Evolutionary conservation across 35 echinoderm and acorn worm genomes (phyloP).

Genomic region (Acanthaster planci): DNA sequence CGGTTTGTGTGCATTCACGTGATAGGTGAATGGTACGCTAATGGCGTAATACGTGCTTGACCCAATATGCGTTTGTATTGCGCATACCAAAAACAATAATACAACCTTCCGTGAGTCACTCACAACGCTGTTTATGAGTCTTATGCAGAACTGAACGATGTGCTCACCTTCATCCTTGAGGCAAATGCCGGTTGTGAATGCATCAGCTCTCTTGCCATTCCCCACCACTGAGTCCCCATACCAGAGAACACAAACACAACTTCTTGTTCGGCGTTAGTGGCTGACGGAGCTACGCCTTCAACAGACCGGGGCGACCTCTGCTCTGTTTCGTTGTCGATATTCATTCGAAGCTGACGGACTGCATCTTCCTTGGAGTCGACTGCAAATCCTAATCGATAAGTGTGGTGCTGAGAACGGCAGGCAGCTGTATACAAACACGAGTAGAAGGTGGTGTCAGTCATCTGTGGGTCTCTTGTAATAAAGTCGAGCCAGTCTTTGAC

Average conservation of each 20-base stretch:
- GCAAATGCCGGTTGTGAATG: neutral
- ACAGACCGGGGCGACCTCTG: neutral
- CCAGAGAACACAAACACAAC: slow-evolving; percentile 63
- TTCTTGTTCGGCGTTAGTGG: neutral
- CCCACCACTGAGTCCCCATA: slow-evolving; percentile 75
- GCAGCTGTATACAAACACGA: slow-evolving; percentile 56
- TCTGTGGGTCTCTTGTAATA: slow-evolving; percentile 2
- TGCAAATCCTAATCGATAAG: slow-evolving; percentile 41
- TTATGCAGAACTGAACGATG: neutral
- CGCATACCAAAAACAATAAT: no score
- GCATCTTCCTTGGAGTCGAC: slow-evolving; percentile 36
- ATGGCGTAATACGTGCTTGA: no score
- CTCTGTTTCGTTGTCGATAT: neutral
- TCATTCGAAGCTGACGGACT: neutral
- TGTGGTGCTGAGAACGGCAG: slow-evolving; percentile 41
- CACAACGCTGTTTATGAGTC: no score
- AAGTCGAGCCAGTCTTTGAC: slow-evolving; percentile 52
- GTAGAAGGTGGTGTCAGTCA: slow-evolving; percentile 21
- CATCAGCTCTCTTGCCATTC: slow-evolving; percentile 45
- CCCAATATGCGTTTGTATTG: no score
- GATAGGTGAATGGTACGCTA: no score
- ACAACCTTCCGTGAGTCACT: no score
- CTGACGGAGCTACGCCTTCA: slow-evolving; percentile 3
- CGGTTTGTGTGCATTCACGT: no score
- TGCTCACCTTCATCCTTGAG: slow-evolving; percentile 25